Conservation (phyloP, 2,113 vertebrate genomes). For the Tricholaema leucomelas region DNA sequence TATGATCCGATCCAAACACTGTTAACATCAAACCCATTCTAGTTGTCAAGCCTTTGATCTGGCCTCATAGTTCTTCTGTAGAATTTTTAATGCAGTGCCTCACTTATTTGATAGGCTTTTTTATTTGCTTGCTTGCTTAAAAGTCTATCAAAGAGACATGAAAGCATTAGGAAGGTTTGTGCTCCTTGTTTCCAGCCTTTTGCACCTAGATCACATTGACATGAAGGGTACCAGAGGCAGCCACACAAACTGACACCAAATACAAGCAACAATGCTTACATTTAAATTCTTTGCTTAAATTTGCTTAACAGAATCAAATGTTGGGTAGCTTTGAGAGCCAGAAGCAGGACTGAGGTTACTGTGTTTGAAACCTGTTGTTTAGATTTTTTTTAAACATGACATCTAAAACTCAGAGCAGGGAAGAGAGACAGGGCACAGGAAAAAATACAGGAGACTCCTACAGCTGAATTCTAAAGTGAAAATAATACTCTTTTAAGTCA, state of each 20-base stretch:
- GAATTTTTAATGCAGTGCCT: neutral
- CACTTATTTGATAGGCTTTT: neutral
- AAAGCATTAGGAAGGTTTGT: neutral
- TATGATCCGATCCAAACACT: neutral
- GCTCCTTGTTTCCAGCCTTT: neutral
- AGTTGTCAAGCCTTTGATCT: slow-evolving; percentile 15
- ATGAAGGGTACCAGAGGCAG: neutral
- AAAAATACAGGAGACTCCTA: neutral
- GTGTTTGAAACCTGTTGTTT: neutral
- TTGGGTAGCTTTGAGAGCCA: neutral
- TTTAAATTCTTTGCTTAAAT: too few species aligned
- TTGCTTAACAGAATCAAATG: too few species aligned
- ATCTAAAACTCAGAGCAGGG: neutral
- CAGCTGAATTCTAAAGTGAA: neutral
- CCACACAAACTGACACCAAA: neutral
- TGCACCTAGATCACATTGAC: neutral
- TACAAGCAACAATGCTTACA: neutral
- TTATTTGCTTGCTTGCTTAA: neutral
- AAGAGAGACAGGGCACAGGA: neutral
- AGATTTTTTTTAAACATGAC: neutral
- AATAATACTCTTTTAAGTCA: neutral
- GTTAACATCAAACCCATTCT: neutral
- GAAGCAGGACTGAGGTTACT: neutral
- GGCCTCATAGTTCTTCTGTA: neutral
- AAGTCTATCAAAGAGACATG: neutral